These are phyloP conservation scores for Eupsittula cactorum DNA, from an alignment of 2,113 vertebrate genomes.

Conservation along the genomic window DNA sequence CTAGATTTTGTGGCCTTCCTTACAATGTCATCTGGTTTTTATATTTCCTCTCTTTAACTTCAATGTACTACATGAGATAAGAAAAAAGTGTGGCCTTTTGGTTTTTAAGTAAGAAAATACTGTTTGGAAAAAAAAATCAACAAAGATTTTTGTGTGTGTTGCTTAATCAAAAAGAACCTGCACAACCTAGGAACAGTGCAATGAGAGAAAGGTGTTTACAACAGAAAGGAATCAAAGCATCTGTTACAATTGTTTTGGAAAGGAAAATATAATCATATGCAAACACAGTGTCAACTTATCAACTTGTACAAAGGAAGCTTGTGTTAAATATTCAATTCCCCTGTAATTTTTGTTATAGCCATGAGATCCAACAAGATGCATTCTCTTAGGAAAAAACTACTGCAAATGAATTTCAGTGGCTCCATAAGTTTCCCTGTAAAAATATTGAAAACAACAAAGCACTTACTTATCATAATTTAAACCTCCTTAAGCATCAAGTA, in stretches of 20 bases:
- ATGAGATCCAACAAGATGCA: neutral
- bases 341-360: neutral
- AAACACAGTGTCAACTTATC: neutral
- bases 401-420: neutral
- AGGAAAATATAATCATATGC: neutral
- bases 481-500: neutral
- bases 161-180: neutral
- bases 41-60: neutral
- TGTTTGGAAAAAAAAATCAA: neutral
- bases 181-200: neutral
- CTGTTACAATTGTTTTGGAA: neutral
- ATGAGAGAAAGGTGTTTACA: neutral
- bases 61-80: neutral
- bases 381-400: neutral
- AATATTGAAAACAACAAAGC: neutral
- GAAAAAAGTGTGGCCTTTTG: neutral
- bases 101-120: neutral
- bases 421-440: neutral
- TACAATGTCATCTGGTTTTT: neutral
- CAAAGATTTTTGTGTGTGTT: neutral
- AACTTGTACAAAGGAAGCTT: neutral
- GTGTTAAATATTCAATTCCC: neutral
- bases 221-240: neutral
- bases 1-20: neutral
- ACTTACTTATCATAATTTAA: neutral